These are phyloP conservation scores for Centropus unirufus DNA, from an alignment of 2,113 vertebrate genomes.

Conservation along the genomic window DNA sequence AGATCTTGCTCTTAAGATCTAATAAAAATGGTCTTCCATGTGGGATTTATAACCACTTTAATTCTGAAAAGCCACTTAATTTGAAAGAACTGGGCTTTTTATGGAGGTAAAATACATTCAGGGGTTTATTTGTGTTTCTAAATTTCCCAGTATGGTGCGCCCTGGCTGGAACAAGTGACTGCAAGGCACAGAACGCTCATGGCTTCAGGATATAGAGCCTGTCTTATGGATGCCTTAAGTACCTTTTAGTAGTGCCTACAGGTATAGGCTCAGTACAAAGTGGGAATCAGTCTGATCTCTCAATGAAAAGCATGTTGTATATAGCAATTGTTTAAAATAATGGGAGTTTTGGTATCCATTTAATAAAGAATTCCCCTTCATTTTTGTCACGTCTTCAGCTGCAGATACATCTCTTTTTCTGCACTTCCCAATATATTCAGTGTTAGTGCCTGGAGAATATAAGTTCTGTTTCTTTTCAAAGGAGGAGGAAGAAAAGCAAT, in stretches of 20 bases:
- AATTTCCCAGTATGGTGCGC: background rate
- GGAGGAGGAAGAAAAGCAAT: background rate
- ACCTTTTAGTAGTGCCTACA: background rate
- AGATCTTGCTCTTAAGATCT: background rate
- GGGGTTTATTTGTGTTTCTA: background rate
- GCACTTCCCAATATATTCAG: background rate
- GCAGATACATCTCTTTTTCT: background rate
- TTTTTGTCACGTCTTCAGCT: background rate
- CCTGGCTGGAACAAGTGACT: background rate
- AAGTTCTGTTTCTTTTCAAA: background rate
- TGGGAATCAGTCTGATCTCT: background rate
- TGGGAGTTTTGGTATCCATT: background rate
- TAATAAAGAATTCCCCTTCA: background rate
- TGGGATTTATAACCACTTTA: background rate
- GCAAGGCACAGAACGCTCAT: background rate
- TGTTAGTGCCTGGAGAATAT: background rate
- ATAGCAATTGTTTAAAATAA: background rate
- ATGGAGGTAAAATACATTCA: background rate
- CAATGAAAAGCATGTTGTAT: background rate
- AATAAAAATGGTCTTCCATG: slow-evolving; percentile 25
- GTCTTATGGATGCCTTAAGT: background rate
- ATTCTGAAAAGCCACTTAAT: slow-evolving; percentile 20
- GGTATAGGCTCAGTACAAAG: background rate
- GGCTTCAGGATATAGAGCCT: background rate
- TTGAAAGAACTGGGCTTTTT: background rate